phyloP scores from a whole-genome alignment of 2,888 invertebrate genomes.

The Endotricha flammealis region DNA sequence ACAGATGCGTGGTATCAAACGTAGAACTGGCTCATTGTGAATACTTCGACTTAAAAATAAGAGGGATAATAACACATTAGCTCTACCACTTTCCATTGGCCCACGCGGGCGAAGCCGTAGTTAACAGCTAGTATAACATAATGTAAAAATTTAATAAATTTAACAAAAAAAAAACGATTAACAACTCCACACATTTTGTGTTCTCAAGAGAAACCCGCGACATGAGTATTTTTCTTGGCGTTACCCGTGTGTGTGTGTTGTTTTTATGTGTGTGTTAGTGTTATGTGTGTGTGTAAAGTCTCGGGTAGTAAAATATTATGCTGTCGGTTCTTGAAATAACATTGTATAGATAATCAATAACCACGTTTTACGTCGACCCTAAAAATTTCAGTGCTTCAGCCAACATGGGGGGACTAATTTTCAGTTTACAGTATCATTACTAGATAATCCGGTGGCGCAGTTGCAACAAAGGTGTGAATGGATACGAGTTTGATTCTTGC shows the following conservation, averaged over 20 bases:
- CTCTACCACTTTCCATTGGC: too few relatives aligned
- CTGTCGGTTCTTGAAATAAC: conserved; percentile 76
- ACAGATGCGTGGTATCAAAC: too few relatives aligned
- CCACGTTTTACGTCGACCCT: conserved; percentile 55
- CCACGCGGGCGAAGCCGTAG: too few relatives aligned
- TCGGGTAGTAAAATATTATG: conserved; percentile 78
- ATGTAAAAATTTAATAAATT: too few relatives aligned
- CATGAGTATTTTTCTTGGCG: conserved; percentile 73
- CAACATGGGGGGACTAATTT: neutral
- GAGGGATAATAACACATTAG: too few relatives aligned
- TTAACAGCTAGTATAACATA: too few relatives aligned
- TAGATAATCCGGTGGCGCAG: too few relatives aligned
- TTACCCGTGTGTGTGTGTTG: conserved; percentile 31
- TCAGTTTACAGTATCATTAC: too few relatives aligned
- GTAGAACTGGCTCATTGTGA: too few relatives aligned
- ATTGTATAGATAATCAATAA: conserved; percentile 79
- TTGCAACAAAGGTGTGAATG: too few relatives aligned
- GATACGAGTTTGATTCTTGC: too few relatives aligned
- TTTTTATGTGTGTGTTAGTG: conserved; percentile 25
- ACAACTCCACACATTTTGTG: conserved; percentile 35
- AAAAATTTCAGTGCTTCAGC: conserved; percentile 27
- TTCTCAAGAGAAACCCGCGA: conserved; percentile 68
- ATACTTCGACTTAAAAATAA: too few relatives aligned
- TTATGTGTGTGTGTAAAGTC: conserved; percentile 43
- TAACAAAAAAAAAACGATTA: conserved; percentile 10